phyloP scores from a whole-genome alignment of 2,113 vertebrate species.

The Erythrocercus mccallii region DNA sequence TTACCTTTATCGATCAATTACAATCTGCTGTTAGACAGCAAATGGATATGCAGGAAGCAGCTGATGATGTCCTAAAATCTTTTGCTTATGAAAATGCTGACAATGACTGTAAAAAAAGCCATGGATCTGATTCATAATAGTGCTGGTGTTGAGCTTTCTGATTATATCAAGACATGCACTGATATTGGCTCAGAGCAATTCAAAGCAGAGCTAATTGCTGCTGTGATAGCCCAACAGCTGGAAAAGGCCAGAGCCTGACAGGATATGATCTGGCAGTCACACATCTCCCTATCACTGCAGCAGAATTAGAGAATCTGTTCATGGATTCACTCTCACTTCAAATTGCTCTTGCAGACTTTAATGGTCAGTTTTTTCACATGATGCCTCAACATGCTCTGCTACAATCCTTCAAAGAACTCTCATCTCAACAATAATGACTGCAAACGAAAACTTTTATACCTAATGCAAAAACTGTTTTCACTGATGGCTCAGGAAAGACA shows the following conservation, averaged over 20 bases:
- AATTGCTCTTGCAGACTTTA: not conserved
- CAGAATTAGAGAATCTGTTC: not conserved
- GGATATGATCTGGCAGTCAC: not conserved
- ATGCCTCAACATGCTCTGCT: not conserved
- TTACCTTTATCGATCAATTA: not conserved
- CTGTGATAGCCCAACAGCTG: not conserved
- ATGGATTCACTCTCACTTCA: not conserved
- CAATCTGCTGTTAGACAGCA: not conserved
- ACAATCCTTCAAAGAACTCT: not conserved
- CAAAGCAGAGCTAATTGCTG: not conserved
- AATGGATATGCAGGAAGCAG: not conserved
- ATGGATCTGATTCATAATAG: not conserved
- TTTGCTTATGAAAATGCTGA: not conserved
- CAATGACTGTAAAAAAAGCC: not conserved
- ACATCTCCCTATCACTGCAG: not conserved
- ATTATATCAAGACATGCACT: not conserved
- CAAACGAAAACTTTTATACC: not conserved
- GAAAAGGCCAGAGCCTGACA: not conserved
- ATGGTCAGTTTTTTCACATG: not conserved
- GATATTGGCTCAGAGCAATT: not conserved
- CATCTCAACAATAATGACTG: accelerated
- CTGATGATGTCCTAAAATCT: not conserved
- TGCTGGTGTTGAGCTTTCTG: not conserved
- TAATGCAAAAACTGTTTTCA: not conserved
- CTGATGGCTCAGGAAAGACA: not conserved